These are phyloP conservation scores for Pseudomyrmex gracilis DNA, from an alignment of 1,140 invertebrate species.

Conservation along the genomic window DNA sequence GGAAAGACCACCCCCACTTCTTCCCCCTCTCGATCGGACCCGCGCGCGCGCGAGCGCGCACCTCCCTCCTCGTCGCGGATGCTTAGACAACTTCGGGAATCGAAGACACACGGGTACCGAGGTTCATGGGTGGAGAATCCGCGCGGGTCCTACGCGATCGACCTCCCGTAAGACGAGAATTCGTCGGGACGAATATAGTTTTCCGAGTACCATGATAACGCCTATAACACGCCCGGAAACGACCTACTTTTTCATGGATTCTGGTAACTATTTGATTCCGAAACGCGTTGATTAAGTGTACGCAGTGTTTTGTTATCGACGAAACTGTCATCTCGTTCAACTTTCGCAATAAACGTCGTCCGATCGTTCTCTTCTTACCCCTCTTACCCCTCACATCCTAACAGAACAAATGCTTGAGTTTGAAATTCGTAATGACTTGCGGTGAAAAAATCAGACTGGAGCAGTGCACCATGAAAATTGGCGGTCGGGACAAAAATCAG, in stretches of 20 bases:
- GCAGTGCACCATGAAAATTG: constrained; percentile 22
- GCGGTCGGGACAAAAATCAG: neutral
- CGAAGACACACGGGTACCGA: constrained; percentile 66
- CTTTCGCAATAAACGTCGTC: neutral
- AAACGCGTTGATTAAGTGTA: neutral
- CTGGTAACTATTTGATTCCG: neutral
- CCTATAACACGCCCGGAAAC: constrained; percentile 1
- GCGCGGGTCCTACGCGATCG: constrained; percentile 58
- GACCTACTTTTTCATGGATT: neutral
- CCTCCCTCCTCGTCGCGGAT: constrained; percentile 56
- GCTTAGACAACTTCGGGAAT: constrained; percentile 51
- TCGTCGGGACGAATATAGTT: constrained; percentile 19
- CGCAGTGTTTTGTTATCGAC: constrained; percentile 6
- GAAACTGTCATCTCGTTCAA: neutral
- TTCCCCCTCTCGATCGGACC: constrained; percentile 63
- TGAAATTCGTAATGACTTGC: neutral
- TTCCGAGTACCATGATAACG: constrained; percentile 30
- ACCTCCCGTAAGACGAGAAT: constrained; percentile 32
- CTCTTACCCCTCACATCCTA: neutral
- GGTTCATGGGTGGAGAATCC: constrained; percentile 69
- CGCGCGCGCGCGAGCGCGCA: constrained; percentile 58
- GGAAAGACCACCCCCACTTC: constrained; percentile 68
- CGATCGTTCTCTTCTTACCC: neutral
- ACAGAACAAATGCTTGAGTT: neutral
- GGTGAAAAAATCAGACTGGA: neutral